phyloP scores from a whole-genome alignment of 2,113 vertebrate genomes.

The Ellobius talpinus region DNA sequence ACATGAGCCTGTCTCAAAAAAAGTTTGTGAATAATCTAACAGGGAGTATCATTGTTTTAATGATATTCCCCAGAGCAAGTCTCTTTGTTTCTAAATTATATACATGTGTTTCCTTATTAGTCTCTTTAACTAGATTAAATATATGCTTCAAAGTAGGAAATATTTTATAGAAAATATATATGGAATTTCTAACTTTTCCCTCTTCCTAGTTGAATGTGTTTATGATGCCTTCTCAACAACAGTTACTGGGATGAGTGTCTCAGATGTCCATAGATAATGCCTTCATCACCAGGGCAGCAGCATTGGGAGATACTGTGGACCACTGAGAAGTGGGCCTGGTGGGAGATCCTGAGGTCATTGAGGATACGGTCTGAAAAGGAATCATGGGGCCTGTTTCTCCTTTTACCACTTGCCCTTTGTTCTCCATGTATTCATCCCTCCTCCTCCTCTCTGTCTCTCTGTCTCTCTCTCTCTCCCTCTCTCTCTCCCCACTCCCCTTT shows the following conservation, averaged over 20 bases:
- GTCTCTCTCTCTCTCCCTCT: background rate
- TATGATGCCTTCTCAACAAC: background rate
- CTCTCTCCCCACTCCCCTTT: background rate
- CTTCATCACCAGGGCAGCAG: background rate
- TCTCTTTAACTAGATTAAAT: background rate
- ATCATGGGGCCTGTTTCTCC: background rate
- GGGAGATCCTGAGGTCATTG: background rate
- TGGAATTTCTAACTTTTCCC: background rate
- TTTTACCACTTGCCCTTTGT: background rate
- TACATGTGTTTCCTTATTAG: background rate
- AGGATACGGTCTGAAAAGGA: background rate
- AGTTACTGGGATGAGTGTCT: background rate
- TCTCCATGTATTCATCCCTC: background rate
- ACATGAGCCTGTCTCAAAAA: background rate
- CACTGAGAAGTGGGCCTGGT: background rate
- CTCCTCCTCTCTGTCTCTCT: rapidly evolving
- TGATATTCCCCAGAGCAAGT: background rate
- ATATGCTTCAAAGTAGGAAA: background rate
- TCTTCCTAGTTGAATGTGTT: background rate
- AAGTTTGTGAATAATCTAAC: background rate
- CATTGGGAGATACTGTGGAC: background rate
- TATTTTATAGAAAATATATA: background rate
- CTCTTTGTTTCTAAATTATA: slow-evolving; percentile 3
- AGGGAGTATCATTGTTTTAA: background rate
- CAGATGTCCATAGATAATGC: background rate